Conservation (phyloP, 2,797 vertebrate species). For the Choloepus didactylus region DNA sequence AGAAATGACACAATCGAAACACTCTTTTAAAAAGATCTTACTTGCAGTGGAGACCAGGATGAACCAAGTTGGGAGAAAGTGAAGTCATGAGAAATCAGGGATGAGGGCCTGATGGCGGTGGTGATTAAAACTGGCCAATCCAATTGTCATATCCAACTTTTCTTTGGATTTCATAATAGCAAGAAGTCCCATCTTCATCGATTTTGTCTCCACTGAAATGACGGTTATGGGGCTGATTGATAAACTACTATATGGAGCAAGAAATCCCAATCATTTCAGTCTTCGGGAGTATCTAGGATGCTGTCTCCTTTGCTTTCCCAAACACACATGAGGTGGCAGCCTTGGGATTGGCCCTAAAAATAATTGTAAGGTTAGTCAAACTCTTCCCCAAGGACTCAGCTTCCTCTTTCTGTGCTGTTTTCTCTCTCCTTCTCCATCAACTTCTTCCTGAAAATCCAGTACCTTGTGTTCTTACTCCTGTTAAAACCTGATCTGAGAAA, state of each 20-base stretch:
- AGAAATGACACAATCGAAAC: background rate
- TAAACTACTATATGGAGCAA: background rate
- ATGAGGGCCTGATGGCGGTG: background rate
- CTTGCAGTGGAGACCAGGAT: background rate
- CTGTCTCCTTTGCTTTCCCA: slow-evolving; percentile 28
- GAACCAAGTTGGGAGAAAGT: background rate
- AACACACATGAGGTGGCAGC: background rate
- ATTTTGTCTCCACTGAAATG: slow-evolving; percentile 30
- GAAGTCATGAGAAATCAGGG: background rate
- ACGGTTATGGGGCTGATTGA: background rate
- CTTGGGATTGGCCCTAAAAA: background rate
- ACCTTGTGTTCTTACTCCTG: background rate
- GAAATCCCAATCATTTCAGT: slow-evolving; percentile 21
- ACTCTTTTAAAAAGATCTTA: slow-evolving; percentile 18
- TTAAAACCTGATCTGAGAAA: slow-evolving; percentile 53
- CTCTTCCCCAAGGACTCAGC: background rate
- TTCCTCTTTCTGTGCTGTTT: slow-evolving; percentile 19
- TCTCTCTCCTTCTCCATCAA: background rate
- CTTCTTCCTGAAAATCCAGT: background rate
- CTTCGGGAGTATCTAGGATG: background rate
- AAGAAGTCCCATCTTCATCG: background rate
- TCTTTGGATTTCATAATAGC: slow-evolving; percentile 46
- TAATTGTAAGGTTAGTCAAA: slow-evolving; percentile 1
- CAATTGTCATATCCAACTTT: slow-evolving; percentile 5
- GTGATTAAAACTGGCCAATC: background rate